Evolutionary conservation across 2,888 invertebrate species (phyloP), one percentile per base, ranked within the genome.

Genomic region (Rhingia rostrata): DNA sequence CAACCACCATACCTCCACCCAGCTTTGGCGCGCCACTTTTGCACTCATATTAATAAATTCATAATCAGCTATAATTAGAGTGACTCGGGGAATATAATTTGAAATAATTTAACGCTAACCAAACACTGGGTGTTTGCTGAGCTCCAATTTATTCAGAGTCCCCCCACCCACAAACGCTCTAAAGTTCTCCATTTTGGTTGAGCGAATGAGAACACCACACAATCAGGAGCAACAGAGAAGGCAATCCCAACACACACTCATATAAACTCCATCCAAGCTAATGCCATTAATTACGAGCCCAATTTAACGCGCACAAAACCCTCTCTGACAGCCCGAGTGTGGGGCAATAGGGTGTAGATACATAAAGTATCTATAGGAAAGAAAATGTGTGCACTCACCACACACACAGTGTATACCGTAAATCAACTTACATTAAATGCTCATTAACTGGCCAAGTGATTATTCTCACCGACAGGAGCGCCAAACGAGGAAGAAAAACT

Each of bases 261-360:
- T 14, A 56, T 63, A 70, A 51, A 51, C 51, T 37, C 22, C 4
- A n/a, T 60, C 41, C 69, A 33, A 80, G 47, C 75, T 87, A 87
- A 87, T 86, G 85, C 70, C 79, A 86, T 87, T 87, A 87, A 87
- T 87, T 87, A 87, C 78, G 86, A 86, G 87, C 87, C 87, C 87
- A 87, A 87, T 87, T 87, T 87, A 87, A 87, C 87, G 75, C 84
- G 84, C 83, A 87, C 86, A 87, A 86, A 82, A 80, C 14, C 41
- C 12, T 12, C 58, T 45, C 43, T 45, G 30, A 0, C 4, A 47
- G 47, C 7, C 0, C 3, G 14, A 14, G 7, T 2, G n/a, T 12
- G 4, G 14, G 9, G 9, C 6, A n/a, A 5, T 6, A 22, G 12
- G 30, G 32, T 22, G 35, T 10, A 53, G 32, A 32, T 45, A 72